Evolutionary conservation across 92 coral and sea anemone species (phyloP).

Genomic region (Phenganax subtilis): DNA sequence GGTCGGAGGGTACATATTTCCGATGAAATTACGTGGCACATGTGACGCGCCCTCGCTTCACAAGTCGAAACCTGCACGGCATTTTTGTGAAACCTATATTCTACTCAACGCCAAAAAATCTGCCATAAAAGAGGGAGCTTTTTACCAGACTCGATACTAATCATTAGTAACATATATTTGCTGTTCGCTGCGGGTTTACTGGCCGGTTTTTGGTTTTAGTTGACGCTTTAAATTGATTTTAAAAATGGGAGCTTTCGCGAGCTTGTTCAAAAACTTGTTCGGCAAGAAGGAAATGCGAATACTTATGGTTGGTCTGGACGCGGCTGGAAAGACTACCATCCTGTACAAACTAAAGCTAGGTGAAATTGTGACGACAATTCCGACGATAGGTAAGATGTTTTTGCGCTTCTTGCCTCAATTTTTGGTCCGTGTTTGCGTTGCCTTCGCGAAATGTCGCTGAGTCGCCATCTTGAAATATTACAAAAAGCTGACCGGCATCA

Average conservation of each 20-base stretch:
- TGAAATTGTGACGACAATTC: constrained; percentile 90
- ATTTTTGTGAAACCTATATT: constrained; percentile 46
- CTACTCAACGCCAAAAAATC: constrained; percentile 20
- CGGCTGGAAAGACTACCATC: constrained; percentile 94
- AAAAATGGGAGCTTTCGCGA: constrained; percentile 53
- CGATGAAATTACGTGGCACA: constrained; percentile 97
- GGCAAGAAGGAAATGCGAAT: constrained; percentile 98
- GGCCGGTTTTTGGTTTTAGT: neutral
- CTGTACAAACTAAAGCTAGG: constrained; percentile 88
- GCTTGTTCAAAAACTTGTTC: constrained; percentile 63
- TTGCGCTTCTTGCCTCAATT: neutral
- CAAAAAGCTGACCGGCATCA: neutral
- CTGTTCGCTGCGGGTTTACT: neutral
- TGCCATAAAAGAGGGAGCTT: constrained; percentile 8
- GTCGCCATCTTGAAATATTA: constrained; percentile 22
- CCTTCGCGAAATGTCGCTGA: neutral
- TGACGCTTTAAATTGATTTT: constrained; percentile 8
- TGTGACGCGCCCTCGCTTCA: constrained; percentile 99
- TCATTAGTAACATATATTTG: constrained; percentile 9
- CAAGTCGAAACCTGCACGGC: constrained; percentile 67
- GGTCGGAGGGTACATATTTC: constrained; percentile 33
- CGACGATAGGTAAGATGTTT: constrained; percentile 76
- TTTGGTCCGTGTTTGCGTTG: neutral
- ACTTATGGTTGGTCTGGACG: constrained; percentile 97
- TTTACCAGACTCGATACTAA: neutral